phyloP scores from a whole-genome alignment of 2,113 vertebrate genomes.

The Hydropotes inermis region DNA sequence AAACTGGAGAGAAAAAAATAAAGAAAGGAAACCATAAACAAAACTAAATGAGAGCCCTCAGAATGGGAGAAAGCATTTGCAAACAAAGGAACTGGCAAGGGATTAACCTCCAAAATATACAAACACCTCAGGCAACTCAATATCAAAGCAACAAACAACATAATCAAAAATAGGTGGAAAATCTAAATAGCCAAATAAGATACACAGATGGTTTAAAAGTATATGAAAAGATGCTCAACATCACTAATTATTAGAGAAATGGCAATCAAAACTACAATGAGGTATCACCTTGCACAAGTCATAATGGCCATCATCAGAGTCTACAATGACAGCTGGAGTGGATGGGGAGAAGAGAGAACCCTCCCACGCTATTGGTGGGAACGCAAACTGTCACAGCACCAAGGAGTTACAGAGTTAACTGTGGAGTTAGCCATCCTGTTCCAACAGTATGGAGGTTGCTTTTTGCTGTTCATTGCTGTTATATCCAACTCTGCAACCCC shows the following conservation, averaged over 20 bases:
- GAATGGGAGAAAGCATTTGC: background rate
- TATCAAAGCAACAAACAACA: background rate
- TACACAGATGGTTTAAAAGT: background rate
- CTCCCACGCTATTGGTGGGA: background rate
- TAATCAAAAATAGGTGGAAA: background rate
- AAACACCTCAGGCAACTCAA: background rate
- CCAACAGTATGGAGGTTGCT: background rate
- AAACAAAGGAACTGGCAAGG: background rate
- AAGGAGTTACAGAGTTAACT: background rate
- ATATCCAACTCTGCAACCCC: background rate
- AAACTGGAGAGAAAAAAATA: too few species aligned
- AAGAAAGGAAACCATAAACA: background rate
- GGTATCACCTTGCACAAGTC: background rate
- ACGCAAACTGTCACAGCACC: background rate
- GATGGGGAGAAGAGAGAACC: background rate
- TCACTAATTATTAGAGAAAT: background rate
- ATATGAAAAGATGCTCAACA: background rate
- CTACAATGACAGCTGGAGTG: background rate
- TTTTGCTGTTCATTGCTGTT: background rate
- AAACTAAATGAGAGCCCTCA: background rate
- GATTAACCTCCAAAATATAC: background rate
- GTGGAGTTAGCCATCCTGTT: too few species aligned
- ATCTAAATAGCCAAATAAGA: background rate
- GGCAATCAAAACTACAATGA: background rate
- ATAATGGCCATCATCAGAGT: background rate